phyloP scores from a whole-genome alignment of 2,113 vertebrate genomes.

The Mungos mungo region DNA sequence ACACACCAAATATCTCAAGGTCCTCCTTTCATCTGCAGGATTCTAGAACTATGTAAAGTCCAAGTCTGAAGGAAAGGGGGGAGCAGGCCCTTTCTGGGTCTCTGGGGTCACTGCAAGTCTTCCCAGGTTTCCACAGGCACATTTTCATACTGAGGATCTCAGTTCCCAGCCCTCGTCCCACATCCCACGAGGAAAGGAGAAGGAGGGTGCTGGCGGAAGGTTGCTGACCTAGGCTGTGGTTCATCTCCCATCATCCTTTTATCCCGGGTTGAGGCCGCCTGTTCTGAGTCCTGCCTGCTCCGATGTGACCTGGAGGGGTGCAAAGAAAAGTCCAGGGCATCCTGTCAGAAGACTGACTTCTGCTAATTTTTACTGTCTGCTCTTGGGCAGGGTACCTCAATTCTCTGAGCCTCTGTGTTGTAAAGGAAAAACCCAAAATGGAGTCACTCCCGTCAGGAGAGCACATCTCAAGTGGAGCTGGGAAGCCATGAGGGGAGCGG shows the following conservation, averaged over 20 bases:
- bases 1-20: constrained; percentile 52
- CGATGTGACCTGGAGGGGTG: neutral
- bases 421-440: neutral
- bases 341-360: neutral
- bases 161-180: neutral
- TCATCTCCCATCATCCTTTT: neutral
- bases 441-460: neutral
- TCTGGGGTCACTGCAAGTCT: neutral
- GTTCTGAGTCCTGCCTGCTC: neutral
- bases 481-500: neutral
- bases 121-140: neutral
- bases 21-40: constrained; percentile 55
- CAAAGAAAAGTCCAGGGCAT: neutral
- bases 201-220: neutral
- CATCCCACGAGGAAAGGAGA: neutral
- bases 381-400: neutral
- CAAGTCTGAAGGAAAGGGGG: neutral
- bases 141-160: neutral
- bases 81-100: neutral
- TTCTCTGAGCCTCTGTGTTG: neutral
- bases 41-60: neutral
- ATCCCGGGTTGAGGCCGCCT: neutral
- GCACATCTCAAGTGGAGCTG: neutral
- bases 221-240: neutral
- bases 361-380: neutral